A percentile compares a stretch with the other conserved stretches of the same genome.
These are phyloP conservation scores for Cynodonichthys magdalenae DNA, from an alignment of 2,797 vertebrate species.

Conservation along the genomic window DNA sequence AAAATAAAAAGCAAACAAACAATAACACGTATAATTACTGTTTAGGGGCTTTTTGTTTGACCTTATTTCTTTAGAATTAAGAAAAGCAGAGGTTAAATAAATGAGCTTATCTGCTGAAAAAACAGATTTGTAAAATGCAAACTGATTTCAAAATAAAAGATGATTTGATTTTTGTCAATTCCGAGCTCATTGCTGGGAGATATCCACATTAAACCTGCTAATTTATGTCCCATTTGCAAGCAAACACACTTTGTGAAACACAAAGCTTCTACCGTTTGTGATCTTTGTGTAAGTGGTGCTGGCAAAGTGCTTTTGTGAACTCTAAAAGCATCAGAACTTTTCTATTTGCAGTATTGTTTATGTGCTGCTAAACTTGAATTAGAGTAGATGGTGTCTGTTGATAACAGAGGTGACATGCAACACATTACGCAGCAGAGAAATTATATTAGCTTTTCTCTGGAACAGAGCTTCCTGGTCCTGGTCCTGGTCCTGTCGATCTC, in stretches of 20 bases:
- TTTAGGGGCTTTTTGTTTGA: no score
- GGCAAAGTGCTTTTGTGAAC: slow-evolving; percentile 19
- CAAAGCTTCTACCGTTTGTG: slow-evolving; percentile 1
- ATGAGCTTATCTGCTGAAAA: no score
- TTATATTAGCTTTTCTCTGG: slow-evolving; percentile 56
- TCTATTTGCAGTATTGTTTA: slow-evolving; percentile 43
- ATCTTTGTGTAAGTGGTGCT: slow-evolving; percentile 4
- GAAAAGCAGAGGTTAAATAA: no score
- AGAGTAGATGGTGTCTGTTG: slow-evolving; percentile 41
- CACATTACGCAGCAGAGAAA: slow-evolving; percentile 55
- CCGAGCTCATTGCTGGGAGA: background rate
- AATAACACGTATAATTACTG: no score
- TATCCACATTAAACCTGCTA: background rate
- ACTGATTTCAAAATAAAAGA: background rate
- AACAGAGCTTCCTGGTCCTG: slow-evolving; percentile 54
- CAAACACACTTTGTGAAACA: slow-evolving; percentile 2
- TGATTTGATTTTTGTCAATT: background rate
- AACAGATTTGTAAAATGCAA: background rate
- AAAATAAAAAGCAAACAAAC: no score
- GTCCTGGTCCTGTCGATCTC: slow-evolving; percentile 37
- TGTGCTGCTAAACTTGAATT: slow-evolving; percentile 17
- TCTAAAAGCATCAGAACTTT: slow-evolving; percentile 14
- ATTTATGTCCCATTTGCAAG: background rate
- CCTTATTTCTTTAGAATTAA: no score
- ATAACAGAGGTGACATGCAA: slow-evolving; percentile 53